Evolutionary conservation across 2,113 vertebrate genomes (phyloP).

Genomic region (Pterocles gutturalis): DNA sequence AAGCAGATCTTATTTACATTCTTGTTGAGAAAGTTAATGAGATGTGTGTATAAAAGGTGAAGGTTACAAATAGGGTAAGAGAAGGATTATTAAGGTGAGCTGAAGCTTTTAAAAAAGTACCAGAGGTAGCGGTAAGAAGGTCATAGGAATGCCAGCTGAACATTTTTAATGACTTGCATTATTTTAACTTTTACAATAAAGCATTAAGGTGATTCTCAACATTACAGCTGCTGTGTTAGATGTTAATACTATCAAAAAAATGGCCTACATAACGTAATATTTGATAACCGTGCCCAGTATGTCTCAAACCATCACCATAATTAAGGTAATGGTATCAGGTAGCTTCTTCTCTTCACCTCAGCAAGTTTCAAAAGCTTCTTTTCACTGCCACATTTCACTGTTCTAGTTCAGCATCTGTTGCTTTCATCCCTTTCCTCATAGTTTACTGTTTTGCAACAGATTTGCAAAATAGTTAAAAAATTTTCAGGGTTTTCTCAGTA

Average conservation of each 20-base stretch:
- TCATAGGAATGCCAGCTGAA: neutral
- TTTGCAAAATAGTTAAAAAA: neutral
- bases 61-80: neutral
- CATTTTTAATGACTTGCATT: neutral
- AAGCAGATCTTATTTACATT: neutral
- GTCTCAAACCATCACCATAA: neutral
- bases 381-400: neutral
- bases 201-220: neutral
- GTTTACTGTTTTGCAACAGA: neutral
- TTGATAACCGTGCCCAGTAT: neutral
- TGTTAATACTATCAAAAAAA: neutral
- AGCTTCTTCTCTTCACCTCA: neutral
- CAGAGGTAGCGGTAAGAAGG: neutral
- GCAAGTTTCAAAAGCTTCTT: neutral
- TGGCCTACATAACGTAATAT: neutral
- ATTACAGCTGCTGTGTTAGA: neutral
- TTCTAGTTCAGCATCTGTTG: neutral
- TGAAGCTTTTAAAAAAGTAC: neutral
- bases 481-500: neutral
- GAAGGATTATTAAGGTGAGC: neutral
- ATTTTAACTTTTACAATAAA: conserved; percentile 2
- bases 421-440: neutral
- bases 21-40: neutral
- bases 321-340: neutral
- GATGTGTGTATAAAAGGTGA: neutral